Evolutionary conservation across 2,113 vertebrate genomes (phyloP), one percentile per base, ranked within the genome.

Genomic region (Osmerus mordax): DNA sequence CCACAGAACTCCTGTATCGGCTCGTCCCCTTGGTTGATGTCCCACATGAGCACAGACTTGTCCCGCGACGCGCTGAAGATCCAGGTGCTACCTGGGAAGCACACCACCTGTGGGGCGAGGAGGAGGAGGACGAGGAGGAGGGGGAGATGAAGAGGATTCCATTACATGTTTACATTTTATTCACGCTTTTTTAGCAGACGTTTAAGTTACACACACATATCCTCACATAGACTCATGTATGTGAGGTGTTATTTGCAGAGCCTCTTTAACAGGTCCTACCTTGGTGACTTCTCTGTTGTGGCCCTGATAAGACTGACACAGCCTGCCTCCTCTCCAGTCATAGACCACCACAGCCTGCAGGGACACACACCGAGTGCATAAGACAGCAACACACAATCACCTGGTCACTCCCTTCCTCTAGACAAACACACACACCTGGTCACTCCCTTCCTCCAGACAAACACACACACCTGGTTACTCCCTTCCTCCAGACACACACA

Each of bases 21-120:
- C 67, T 91, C 91, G 0, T 88, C 77, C 1, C 91, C 75, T 51
- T 92, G 74, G 0, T 90, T 88, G 1, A 96, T 79, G 75, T 97
- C 95, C 97, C 97, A 99, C 95, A 98, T 95, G 79, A 94, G 78
- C 41, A 91, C 95, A 0, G 73, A 94, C 85, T 92, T 97, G 88
- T 99, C 97, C 29, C 97, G 92, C 32, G 96, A 99, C 4, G 95
- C 94, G 0, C 97, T 99, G 87, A 99, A 98, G 81, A 97, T 91
- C 85, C 91, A 94, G n/a, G 41, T 92, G 12, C 93, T 95, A 54
- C 90, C 90, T 18, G 78, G 86, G 76, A 92, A 81, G 75, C 94
- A 94, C 76, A 90, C 76, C 74, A 96, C 90, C 96, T 98, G 78
- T n/a, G 15, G 65, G 56, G 76, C 18, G 52, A 21, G 3, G 56